phyloP scores from a whole-genome alignment of 2,888 invertebrate species.

The Trissolcus japonicus region DNA sequence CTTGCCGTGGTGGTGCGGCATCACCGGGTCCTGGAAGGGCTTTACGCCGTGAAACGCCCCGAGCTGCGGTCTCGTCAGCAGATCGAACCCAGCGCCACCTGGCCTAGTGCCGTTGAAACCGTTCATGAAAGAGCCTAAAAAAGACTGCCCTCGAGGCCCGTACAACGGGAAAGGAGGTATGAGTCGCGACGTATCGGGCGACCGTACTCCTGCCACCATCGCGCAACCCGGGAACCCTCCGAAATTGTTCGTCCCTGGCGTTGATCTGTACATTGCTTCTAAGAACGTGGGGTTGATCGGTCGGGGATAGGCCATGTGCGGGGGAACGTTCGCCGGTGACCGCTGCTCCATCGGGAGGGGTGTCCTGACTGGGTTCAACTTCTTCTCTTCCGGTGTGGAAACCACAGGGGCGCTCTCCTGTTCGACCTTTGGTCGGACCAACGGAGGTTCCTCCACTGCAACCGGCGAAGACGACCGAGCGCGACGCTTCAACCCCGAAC shows the following conservation, averaged over 20 bases:
- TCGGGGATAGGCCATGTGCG: slow-evolving; percentile 86
- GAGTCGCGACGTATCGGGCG: slow-evolving; percentile 78
- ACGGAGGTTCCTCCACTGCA: slow-evolving; percentile 38
- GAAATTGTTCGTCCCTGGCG: slow-evolving; percentile 62
- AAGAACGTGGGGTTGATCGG: slow-evolving; percentile 87
- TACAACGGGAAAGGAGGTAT: slow-evolving; percentile 81
- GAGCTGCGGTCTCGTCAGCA: slow-evolving; percentile 77
- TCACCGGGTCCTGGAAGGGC: slow-evolving; percentile 84
- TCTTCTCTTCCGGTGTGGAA: slow-evolving; percentile 43
- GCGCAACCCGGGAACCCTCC: slow-evolving; percentile 79
- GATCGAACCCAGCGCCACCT: slow-evolving; percentile 79
- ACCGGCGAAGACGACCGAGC: slow-evolving; percentile 53
- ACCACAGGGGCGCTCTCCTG: slow-evolving; percentile 50
- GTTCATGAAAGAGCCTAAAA: slow-evolving; percentile 86
- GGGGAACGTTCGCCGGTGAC: slow-evolving; percentile 71
- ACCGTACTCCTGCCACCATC: slow-evolving; percentile 66
- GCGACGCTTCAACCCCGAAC: slow-evolving; percentile 39
- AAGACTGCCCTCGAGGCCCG: slow-evolving; percentile 83
- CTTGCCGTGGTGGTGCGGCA: slow-evolving; percentile 75
- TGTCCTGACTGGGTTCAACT: slow-evolving; percentile 42
- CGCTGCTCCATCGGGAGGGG: slow-evolving; percentile 23
- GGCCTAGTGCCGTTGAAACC: slow-evolving; percentile 81
- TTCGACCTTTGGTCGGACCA: slow-evolving; percentile 44
- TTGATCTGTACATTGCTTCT: slow-evolving; percentile 68
- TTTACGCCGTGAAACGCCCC: slow-evolving; percentile 80